Percentiles rank a stretch among this genome's conserved stretches.
Evolutionary conservation across 2,888 invertebrate species (phyloP).

Genomic region (Parthenolecanium corni): DNA sequence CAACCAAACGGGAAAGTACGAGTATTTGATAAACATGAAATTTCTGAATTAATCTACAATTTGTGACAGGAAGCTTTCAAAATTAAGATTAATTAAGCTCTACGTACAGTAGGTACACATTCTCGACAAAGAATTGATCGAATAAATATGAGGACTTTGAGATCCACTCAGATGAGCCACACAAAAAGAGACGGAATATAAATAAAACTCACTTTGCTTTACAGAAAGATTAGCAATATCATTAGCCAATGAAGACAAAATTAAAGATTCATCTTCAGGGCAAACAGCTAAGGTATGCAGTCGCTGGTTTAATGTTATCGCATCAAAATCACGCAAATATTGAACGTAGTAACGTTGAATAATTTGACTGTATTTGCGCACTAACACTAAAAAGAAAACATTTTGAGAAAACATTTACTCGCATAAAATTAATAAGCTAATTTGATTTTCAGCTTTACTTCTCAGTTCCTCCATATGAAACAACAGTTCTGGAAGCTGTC

Average conservation of each 20-base stretch:
- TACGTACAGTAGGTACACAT: no score
- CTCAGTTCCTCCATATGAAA: conserved; percentile 97
- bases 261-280: conserved; percentile 90
- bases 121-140: no score
- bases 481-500: conserved; percentile 89
- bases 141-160: no score
- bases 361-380: conserved; percentile 91
- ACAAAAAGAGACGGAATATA: no score
- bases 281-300: conserved; percentile 70
- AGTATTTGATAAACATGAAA: no score
- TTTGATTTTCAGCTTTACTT: conserved; percentile 41
- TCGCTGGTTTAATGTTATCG: conserved; percentile 73
- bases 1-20: no score
- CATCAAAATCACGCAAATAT: conserved; percentile 91
- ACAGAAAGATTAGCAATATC: conserved; percentile 74
- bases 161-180: no score
- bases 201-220: conserved; percentile 66
- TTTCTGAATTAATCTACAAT: neutral
- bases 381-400: conserved; percentile 46
- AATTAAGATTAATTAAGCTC: no score
- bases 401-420: neutral
- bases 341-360: conserved; percentile 96
- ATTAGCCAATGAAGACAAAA: conserved; percentile 82
- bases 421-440: no score
- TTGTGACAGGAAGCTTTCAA: no score